These are phyloP conservation scores for Aphidius gifuensis DNA, from an alignment of 1,140 invertebrate genomes.

Conservation along the genomic window DNA sequence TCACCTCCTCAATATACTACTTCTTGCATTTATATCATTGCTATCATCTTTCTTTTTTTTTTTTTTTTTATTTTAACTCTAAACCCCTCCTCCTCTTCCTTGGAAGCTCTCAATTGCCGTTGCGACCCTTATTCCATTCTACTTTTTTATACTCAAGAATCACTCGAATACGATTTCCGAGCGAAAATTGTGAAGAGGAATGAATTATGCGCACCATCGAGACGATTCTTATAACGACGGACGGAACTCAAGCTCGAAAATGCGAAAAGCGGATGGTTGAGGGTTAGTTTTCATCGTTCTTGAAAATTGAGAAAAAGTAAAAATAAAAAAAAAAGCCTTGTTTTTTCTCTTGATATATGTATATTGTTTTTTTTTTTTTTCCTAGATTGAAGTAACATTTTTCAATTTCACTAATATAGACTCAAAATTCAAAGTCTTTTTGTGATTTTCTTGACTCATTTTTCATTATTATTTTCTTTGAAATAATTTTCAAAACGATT, in stretches of 20 bases:
- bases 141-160: slow-evolving; percentile 36
- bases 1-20: slow-evolving; percentile 28
- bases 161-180: slow-evolving; percentile 45
- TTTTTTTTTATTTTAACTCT: slow-evolving; percentile 21
- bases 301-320: neutral
- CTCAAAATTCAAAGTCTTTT: too few relatives aligned
- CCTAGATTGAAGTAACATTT: slow-evolving; percentile 23
- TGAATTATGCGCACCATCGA: slow-evolving; percentile 29
- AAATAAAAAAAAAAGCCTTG: too few relatives aligned
- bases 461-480: neutral
- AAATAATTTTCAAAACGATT: too few relatives aligned
- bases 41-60: slow-evolving; percentile 30
- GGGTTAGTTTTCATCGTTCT: neutral
- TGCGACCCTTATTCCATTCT: slow-evolving; percentile 3
- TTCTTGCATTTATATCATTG: slow-evolving; percentile 26
- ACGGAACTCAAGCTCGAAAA: slow-evolving; percentile 13
- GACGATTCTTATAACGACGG: slow-evolving; percentile 24
- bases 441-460: too few relatives aligned
- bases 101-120: slow-evolving; percentile 9
- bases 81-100: neutral
- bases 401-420: slow-evolving; percentile 26
- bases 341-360: too few relatives aligned
- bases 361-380: neutral
- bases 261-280: neutral
- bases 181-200: slow-evolving; percentile 30